Conservation (phyloP, 2,113 vertebrate species). For the Ondatra zibethicus region DNA sequence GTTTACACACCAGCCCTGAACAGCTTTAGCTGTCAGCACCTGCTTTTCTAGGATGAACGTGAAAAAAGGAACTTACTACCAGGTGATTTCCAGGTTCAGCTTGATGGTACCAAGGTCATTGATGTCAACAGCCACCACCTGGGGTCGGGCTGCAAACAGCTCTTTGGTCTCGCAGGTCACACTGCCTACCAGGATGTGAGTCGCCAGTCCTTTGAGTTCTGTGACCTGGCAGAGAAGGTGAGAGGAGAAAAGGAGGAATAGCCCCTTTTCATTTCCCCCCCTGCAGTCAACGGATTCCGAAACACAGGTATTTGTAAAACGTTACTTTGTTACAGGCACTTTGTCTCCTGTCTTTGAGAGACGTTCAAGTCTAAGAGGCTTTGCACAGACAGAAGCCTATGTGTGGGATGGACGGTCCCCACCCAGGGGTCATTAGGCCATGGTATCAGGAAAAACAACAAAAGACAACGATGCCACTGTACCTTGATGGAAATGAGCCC, state of each 20-base stretch:
- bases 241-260: not conserved
- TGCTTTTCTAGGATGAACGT: fast-evolving
- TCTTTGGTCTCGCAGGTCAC: slow-evolving; percentile 99
- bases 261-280: not conserved
- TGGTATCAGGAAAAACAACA: not conserved
- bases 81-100: slow-evolving; percentile 97
- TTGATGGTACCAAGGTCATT: slow-evolving; percentile 99
- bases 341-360: too few species aligned
- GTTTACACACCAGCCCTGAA: fast-evolving
- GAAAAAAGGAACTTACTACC: slow-evolving; percentile 93
- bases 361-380: not conserved
- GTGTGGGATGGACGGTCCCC: not conserved
- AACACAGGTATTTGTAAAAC: not conserved
- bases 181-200: slow-evolving; percentile 96
- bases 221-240: slow-evolving; percentile 90
- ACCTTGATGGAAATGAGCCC: slow-evolving; percentile 99
- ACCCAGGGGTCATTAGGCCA: fast-evolving
- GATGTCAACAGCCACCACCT: slow-evolving; percentile 97
- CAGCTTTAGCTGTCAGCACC: fast-evolving
- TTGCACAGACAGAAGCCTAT: fast-evolving
- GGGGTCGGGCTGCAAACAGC: slow-evolving; percentile 96
- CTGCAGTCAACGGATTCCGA: too few species aligned
- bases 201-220: slow-evolving; percentile 96
- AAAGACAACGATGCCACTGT: fast-evolving
- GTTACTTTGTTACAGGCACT: not conserved